These are phyloP conservation scores for Gymnarchus niloticus DNA, from an alignment of 2,113 vertebrate genomes.

Conservation along the genomic window DNA sequence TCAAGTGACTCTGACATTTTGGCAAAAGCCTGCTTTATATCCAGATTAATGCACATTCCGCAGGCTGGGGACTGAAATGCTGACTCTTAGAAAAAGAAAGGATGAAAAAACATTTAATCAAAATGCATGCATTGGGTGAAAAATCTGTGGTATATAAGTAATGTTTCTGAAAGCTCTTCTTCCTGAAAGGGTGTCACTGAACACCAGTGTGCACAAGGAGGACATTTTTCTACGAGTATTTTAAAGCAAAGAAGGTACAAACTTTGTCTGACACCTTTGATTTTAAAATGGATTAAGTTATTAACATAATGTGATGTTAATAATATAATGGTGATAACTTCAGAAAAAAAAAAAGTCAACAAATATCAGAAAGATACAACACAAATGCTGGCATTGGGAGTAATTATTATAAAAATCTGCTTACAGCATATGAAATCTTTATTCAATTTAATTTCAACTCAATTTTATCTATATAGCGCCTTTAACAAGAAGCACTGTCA, in stretches of 20 bases:
- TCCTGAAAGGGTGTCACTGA: background rate
- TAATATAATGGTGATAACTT: background rate
- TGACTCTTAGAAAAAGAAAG: slow-evolving; percentile 23
- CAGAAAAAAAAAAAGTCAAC: background rate
- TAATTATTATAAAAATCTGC: background rate
- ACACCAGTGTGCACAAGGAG: background rate
- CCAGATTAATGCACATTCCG: slow-evolving; percentile 32
- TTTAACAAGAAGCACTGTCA: too few relatives aligned
- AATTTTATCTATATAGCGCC: too few relatives aligned
- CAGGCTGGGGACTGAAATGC: slow-evolving; percentile 23
- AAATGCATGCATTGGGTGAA: slow-evolving; percentile 18
- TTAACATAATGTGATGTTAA: background rate
- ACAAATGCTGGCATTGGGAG: background rate
- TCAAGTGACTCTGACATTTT: slow-evolving; percentile 30
- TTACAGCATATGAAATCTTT: background rate
- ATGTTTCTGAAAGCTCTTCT: background rate
- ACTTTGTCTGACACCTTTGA: background rate
- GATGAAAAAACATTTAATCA: slow-evolving; percentile 26
- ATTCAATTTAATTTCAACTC: too few relatives aligned
- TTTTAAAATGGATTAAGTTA: background rate
- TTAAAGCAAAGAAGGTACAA: background rate
- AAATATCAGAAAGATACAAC: background rate
- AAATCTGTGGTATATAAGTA: background rate
- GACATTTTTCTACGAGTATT: background rate
- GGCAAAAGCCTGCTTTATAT: slow-evolving; percentile 29